phyloP scores from a whole-genome alignment of 2,888 invertebrate species.

The Drosophila nigritarsus region DNA sequence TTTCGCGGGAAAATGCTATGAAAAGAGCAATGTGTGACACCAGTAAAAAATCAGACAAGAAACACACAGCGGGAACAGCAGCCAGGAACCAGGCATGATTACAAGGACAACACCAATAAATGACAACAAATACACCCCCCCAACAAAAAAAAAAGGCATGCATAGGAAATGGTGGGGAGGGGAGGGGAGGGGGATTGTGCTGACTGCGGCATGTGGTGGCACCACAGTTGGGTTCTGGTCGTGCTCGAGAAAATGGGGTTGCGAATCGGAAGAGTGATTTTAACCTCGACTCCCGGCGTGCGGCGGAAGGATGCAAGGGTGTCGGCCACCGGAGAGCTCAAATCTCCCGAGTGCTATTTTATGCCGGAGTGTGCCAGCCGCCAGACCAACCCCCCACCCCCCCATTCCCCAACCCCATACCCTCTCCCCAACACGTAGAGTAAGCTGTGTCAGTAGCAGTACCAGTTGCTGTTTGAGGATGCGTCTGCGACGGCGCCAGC shows the following conservation, averaged over 20 bases:
- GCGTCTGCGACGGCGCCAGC: constrained; percentile 64
- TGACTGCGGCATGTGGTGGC: constrained; percentile 12
- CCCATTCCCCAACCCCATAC: too few relatives aligned
- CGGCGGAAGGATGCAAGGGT: constrained; percentile 53
- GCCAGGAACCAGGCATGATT: constrained; percentile 37
- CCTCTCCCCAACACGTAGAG: background rate
- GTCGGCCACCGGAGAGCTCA: constrained; percentile 33
- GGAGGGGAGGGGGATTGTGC: constrained; percentile 13
- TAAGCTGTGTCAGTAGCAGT: constrained; percentile 27
- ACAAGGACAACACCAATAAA: constrained; percentile 78
- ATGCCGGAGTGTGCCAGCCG: constrained; percentile 82
- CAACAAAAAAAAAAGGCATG: background rate
- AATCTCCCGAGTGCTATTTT: constrained; percentile 84
- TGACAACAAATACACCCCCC: constrained; percentile 83
- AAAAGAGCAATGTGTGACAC: constrained; percentile 81
- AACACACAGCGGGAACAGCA: constrained; percentile 5
- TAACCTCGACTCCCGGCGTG: constrained; percentile 56
- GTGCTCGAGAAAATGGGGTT: constrained; percentile 41
- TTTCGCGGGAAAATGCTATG: constrained; percentile 45
- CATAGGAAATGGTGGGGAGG: background rate
- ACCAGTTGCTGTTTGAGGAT: constrained; percentile 65
- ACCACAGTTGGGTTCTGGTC: constrained; percentile 1
- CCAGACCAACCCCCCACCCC: constrained; percentile 19
- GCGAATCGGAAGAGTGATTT: constrained; percentile 82
- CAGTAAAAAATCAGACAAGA: constrained; percentile 76